These are phyloP conservation scores for Nephila pilipes DNA, from an alignment of 1,140 invertebrate genomes.

Conservation along the genomic window DNA sequence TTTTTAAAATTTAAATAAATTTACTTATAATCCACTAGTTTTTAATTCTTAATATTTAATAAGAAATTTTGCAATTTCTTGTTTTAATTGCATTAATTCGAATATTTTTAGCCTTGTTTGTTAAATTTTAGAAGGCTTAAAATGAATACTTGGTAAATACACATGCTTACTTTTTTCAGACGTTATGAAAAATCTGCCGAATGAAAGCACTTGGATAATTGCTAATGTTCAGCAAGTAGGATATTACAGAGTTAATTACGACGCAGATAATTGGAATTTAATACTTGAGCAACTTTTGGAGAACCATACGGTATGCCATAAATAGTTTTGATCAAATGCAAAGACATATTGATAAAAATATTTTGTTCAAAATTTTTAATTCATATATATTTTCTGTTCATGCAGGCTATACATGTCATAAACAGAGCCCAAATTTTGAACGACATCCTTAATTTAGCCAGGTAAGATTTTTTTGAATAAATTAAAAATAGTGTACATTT, in stretches of 20 bases:
- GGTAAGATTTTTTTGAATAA: conserved; percentile 42
- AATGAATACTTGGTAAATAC: neutral
- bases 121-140: no score
- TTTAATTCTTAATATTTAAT: no score
- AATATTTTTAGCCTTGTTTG: no score
- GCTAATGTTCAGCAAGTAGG: conserved; percentile 91
- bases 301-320: conserved; percentile 79
- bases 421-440: conserved; percentile 94
- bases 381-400: neutral
- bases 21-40: no score
- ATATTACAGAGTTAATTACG: conserved; percentile 93
- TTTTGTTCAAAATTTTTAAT: neutral
- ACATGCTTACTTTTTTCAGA: conserved; percentile 17
- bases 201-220: conserved; percentile 87
- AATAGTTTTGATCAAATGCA: neutral
- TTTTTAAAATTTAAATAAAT: no score
- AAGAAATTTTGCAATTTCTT: no score
- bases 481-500: no score
- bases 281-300: conserved; percentile 86
- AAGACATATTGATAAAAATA: neutral
- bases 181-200: conserved; percentile 78
- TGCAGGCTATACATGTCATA: conserved; percentile 85
- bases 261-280: conserved; percentile 88
- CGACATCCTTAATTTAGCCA: conserved; percentile 91
- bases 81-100: no score